Evolutionary conservation across 2,888 invertebrate genomes (phyloP), one percentile per base, ranked within the genome.

Genomic region (Calameuta idolon): DNA sequence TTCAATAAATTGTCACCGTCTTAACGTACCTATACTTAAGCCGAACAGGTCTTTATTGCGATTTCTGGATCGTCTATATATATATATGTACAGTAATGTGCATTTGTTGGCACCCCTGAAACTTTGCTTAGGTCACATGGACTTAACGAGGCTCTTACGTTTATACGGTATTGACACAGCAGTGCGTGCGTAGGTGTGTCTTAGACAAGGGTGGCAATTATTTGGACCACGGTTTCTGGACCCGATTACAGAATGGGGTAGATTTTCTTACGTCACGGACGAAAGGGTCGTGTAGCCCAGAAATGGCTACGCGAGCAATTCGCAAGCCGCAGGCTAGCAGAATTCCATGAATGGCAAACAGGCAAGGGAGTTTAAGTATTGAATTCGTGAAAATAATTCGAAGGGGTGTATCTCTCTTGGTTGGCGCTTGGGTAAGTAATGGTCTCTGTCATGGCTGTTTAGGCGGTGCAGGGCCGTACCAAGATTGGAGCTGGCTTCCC

Each of bases 401-500:
- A 85, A 83, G 80, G 80, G 82, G 84, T 83, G 81, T 80, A 81
- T 80, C 79, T 84, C 81, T 37, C 40, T 55, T 55, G 55, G 55
- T 9, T 55, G 55, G 23, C 30, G 37, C 12, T 34, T 79, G 78
- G 78, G 81, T 82, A 88, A 87, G 85, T 89, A 89, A 89, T 89
- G 88, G 88, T 83, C 85, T 83, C 86, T 87, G 88, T 88, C 90
- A 84, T 81, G 85, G 83, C 86, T 86, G 88, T 86, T 89, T 89
- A 89, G 88, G 85, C 85, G 84, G 81, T 81, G 81, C 83, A 82
- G 81, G 77, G 83, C 83, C 83, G 83, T 82, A 84, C 84, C 84
- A 84, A 87, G 86, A 88, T 88, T 88, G 89, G 83, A 86, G 87
- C 83, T 89, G 88, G 87, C 88, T 88, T 85, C 85, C 87, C 86